These are phyloP conservation scores for Catocala nupta DNA, from an alignment of 2,888 invertebrate genomes.

Conservation along the genomic window DNA sequence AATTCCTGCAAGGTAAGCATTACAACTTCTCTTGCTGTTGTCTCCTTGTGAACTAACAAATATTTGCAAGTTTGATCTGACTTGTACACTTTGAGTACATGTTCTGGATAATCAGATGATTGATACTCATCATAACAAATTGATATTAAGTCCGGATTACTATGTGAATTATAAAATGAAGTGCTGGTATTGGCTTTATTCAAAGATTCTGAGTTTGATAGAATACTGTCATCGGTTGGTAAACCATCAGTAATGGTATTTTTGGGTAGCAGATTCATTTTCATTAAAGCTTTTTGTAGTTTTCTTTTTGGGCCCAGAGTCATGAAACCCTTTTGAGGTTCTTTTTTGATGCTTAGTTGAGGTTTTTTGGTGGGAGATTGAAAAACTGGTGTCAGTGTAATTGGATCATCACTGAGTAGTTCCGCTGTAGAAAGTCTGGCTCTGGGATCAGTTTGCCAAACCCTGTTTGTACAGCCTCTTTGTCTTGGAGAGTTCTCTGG, in stretches of 20 bases:
- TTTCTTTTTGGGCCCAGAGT: constrained; percentile 95
- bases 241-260: constrained; percentile 91
- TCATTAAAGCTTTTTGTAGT: constrained; percentile 94
- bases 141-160: constrained; percentile 95
- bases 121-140: constrained; percentile 94
- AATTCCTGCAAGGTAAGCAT: constrained; percentile 99
- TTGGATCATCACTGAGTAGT: constrained; percentile 84
- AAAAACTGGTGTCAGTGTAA: constrained; percentile 81
- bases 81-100: constrained; percentile 98
- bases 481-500: constrained; percentile 94
- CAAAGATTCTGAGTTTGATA: constrained; percentile 87
- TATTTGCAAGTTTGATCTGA: constrained; percentile 99
- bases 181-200: constrained; percentile 81
- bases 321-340: constrained; percentile 94
- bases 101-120: constrained; percentile 96
- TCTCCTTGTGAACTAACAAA: constrained; percentile 97
- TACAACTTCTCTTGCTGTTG: constrained; percentile 96
- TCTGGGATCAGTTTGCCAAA: constrained; percentile 90
- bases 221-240: constrained; percentile 89
- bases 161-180: constrained; percentile 93
- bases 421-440: constrained; percentile 94
- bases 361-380: constrained; percentile 86
- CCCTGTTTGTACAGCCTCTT: constrained; percentile 89
- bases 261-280: constrained; percentile 96
- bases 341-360: constrained; percentile 87